A percentile compares a stretch with the other conserved stretches of the same genome.
Evolutionary conservation across 2,113 vertebrate genomes (phyloP).

Genomic region (Prochilodus magdalenae): DNA sequence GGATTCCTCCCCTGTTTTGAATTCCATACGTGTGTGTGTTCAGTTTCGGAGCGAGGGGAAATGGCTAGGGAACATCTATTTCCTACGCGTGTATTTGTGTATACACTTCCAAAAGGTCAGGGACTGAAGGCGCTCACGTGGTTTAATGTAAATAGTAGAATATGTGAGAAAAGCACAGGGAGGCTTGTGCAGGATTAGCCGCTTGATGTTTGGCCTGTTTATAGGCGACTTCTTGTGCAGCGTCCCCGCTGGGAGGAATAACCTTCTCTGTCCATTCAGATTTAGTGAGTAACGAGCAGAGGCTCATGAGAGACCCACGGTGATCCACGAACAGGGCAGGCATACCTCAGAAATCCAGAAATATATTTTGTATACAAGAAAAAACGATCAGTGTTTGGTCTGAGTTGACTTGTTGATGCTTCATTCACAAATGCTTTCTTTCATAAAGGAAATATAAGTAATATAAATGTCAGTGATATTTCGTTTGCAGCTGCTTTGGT

Average conservation of each 20-base stretch:
- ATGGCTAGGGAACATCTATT: conserved; percentile 15
- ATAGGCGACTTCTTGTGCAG: conserved; percentile 37
- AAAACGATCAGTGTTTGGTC: no score
- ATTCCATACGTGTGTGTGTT: conserved; percentile 46
- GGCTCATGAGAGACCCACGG: background rate
- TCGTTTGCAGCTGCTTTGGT: no score
- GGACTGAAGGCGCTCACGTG: conserved; percentile 24
- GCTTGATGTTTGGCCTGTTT: conserved; percentile 34
- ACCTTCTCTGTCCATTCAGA: background rate
- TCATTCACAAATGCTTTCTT: background rate
- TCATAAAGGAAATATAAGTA: no score
- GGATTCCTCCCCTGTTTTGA: conserved; percentile 38
- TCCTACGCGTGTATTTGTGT: conserved; percentile 10
- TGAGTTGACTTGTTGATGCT: background rate
- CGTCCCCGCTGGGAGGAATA: background rate
- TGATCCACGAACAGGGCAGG: background rate
- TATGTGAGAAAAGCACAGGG: conserved; percentile 34
- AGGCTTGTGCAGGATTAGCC: conserved; percentile 34
- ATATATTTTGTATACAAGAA: background rate
- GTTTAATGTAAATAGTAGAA: conserved; percentile 50
- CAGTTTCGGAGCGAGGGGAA: background rate
- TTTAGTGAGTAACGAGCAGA: background rate
- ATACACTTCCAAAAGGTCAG: conserved; percentile 34
- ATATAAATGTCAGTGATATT: no score
- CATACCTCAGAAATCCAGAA: background rate